Base-by-base conservation (phyloP, 2,113 vertebrate species). In the Vulpes vulpes region DNA sequence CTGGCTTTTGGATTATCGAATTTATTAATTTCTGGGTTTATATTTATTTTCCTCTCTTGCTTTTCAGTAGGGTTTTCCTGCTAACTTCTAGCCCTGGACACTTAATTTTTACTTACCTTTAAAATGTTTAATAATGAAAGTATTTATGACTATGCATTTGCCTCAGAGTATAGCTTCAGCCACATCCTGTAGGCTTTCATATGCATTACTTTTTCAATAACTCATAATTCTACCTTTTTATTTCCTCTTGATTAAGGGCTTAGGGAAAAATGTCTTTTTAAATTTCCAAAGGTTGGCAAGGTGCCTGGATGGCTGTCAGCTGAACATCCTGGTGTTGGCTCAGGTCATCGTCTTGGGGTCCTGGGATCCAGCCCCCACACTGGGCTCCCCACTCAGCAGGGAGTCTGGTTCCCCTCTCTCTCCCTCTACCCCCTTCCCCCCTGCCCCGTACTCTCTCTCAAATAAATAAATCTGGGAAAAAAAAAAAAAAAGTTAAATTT, bases 111-210 rank as follows among this genome's bases (percentile, higher is more conserved):
- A 85, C 60, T 90, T 88, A 57, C n/a, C 55, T 93, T 80, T 60
- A 95, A 95, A 94, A 62, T 84, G 22, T 22, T 71, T 20, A 86
- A 49, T 20, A 84, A 85, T 15, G 0, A 89, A 83, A 79, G 59
- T 11, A 90, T 84, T 89, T 35, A 43, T 62, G 51, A 95, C 81
- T 69, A 82, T 49, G 22, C 55, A 89, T 96, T 89, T 97, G 64
- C 92, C 96, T 97, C 84, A 83, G 62, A 94, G 12, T 27, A 94
- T 30, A 90, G 76, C 51, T 83, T 94, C 91, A 71, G 53, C 38
- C 55, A 35, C 9, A 89, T 51, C 51, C 60, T 16, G 78, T 0
- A 60, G 19, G 62, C 53, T 87, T 94, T 88, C 51, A 82, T 55
- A 78, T 38, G 11, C 14, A 53, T 85, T 59, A 38, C 32, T 59